A percentile compares a stretch with the other conserved stretches of the same genome.
phyloP scores from a whole-genome alignment of 2,888 invertebrate genomes.

The Alloscopus bannaensis region DNA sequence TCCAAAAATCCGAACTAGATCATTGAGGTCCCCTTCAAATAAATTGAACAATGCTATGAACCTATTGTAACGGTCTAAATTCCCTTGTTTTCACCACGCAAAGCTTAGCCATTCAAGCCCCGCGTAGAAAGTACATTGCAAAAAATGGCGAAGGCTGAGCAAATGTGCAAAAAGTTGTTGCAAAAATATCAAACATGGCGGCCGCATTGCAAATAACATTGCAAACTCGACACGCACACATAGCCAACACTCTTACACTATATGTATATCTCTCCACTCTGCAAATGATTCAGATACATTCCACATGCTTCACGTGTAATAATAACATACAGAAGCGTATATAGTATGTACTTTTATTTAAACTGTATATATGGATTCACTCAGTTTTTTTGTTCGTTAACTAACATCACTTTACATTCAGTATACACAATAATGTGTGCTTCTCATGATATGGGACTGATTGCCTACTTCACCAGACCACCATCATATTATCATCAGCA shows the following conservation, averaged over 20 bases:
- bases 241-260: not conserved
- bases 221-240: conserved; percentile 6
- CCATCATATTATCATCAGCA: not conserved
- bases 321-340: not conserved
- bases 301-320: too few relatives aligned
- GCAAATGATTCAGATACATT: too few relatives aligned
- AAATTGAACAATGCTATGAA: too few relatives aligned
- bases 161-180: conserved; percentile 51
- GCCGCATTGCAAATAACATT: conserved; percentile 42
- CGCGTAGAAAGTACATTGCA: too few relatives aligned
- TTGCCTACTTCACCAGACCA: not conserved
- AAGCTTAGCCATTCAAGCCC: too few relatives aligned
- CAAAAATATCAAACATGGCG: conserved; percentile 63
- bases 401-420: not conserved
- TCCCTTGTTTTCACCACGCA: too few relatives aligned
- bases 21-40: too few relatives aligned
- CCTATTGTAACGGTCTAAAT: too few relatives aligned
- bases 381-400: conserved; percentile 14
- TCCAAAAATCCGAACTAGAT: too few relatives aligned
- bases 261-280: not conserved
- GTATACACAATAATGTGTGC: too few relatives aligned
- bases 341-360: not conserved
- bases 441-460: conserved; percentile 21
- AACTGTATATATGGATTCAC: conserved; percentile 12
- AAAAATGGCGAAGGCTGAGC: conserved; percentile 24